These are phyloP conservation scores for Bufo gargarizans DNA, from an alignment of 2,113 vertebrate species.

Conservation along the genomic window DNA sequence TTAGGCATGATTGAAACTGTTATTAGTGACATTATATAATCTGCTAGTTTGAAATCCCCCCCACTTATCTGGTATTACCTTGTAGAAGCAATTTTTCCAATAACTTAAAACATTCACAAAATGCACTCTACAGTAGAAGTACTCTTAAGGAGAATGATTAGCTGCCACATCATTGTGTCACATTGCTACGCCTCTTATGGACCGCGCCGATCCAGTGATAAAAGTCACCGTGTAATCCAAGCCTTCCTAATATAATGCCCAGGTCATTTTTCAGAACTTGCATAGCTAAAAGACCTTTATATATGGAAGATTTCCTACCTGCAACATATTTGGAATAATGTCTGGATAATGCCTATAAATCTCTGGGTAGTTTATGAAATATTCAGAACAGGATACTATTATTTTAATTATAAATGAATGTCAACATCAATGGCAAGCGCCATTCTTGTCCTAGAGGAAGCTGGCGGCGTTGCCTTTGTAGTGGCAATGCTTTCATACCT, in stretches of 20 bases:
- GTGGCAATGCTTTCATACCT: slow-evolving; percentile 11
- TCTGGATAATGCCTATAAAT: background rate
- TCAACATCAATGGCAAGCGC: slow-evolving; percentile 45
- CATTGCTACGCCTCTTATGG: background rate
- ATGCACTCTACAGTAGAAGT: background rate
- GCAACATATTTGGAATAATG: background rate
- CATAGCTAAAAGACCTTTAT: background rate
- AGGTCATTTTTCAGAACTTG: background rate
- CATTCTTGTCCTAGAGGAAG: background rate
- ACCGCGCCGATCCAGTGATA: background rate
- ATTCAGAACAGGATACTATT: slow-evolving; percentile 9
- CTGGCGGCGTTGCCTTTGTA: slow-evolving; percentile 35
- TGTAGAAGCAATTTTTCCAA: no score
- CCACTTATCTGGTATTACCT: no score
- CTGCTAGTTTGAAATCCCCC: no score
- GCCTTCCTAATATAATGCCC: background rate
- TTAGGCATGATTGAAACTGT: no score
- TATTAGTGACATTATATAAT: no score
- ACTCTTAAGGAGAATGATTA: background rate
- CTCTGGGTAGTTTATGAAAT: slow-evolving; percentile 22
- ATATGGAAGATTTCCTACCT: background rate
- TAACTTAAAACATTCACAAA: background rate
- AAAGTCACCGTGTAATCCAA: background rate
- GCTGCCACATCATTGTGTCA: background rate
- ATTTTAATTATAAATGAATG: slow-evolving; percentile 50